Percentiles rank a stretch among this genome's conserved stretches.
These are phyloP conservation scores for Thymelicus lineola DNA, from an alignment of 2,888 invertebrate genomes.

Conservation along the genomic window DNA sequence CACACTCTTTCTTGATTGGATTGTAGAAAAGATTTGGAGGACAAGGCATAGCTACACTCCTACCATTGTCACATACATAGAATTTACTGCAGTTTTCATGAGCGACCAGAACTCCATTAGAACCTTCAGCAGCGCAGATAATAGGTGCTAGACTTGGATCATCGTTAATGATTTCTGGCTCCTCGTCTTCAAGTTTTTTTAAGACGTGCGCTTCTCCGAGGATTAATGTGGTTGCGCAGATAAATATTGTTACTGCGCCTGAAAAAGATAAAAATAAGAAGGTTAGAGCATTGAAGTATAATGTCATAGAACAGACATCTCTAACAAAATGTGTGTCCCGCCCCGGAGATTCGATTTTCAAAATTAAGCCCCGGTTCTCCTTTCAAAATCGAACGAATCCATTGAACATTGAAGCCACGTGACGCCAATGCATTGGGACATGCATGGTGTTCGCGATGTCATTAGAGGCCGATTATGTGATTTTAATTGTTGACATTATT, in stretches of 20 bases:
- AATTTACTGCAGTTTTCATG: constrained; percentile 54
- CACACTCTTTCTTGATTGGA: constrained; percentile 50
- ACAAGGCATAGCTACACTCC: constrained; percentile 49
- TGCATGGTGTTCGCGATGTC: no score
- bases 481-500: no score
- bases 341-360: no score
- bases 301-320: no score
- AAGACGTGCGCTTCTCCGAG: constrained; percentile 44
- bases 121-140: constrained; percentile 51
- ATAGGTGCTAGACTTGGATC: constrained; percentile 50
- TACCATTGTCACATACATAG: constrained; percentile 53
- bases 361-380: no score
- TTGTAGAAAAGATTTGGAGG: constrained; percentile 51
- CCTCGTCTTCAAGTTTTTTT: not conserved
- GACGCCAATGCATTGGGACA: no score
- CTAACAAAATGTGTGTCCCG: no score
- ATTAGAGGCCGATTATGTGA: no score
- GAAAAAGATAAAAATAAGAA: constrained; percentile 45
- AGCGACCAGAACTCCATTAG: constrained; percentile 45
- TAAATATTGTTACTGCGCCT: constrained; percentile 58
- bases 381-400: no score
- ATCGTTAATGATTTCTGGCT: constrained; percentile 1
- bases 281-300: no score
- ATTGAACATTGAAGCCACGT: no score
- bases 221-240: constrained; percentile 60